Evolutionary conservation across 2,888 invertebrate species (phyloP).

Genomic region (Dicyrtoma fusca): DNA sequence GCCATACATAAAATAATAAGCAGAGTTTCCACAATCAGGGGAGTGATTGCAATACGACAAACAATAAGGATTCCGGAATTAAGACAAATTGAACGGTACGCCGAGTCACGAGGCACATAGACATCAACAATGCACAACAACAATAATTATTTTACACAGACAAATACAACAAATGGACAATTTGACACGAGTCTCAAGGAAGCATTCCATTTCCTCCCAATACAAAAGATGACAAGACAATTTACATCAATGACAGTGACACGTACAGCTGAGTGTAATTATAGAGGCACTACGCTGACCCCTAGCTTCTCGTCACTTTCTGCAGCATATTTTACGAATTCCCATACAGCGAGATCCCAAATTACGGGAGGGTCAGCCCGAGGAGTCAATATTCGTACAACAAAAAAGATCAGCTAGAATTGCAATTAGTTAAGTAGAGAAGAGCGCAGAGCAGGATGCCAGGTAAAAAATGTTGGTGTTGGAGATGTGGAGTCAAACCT

Average conservation of each 20-base stretch:
- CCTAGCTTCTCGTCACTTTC: too few species aligned
- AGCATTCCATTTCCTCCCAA: too few species aligned
- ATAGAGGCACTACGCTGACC: too few species aligned
- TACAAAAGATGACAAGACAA: too few species aligned
- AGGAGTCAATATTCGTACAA: not conserved
- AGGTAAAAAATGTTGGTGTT: slow-evolving; percentile 4
- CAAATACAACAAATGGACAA: too few species aligned
- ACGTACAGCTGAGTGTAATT: too few species aligned
- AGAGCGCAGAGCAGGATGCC: slow-evolving; percentile 5
- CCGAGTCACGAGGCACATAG: slow-evolving; percentile 5
- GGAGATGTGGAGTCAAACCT: slow-evolving; percentile 61
- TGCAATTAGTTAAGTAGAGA: slow-evolving; percentile 1
- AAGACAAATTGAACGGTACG: not conserved
- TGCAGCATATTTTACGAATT: too few species aligned
- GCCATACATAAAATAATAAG: slow-evolving; percentile 12
- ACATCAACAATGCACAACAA: slow-evolving; percentile 8
- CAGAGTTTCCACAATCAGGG: not conserved
- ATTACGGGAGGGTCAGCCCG: too few species aligned
- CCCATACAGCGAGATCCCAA: too few species aligned
- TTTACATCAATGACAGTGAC: too few species aligned
- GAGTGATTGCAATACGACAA: too few species aligned
- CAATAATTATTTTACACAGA: not conserved
- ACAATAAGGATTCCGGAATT: not conserved
- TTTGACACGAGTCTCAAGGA: too few species aligned
- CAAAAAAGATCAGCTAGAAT: slow-evolving; percentile 3